Base-by-base conservation (phyloP, 2,797 vertebrate species). In the Syncerus caffer region DNA sequence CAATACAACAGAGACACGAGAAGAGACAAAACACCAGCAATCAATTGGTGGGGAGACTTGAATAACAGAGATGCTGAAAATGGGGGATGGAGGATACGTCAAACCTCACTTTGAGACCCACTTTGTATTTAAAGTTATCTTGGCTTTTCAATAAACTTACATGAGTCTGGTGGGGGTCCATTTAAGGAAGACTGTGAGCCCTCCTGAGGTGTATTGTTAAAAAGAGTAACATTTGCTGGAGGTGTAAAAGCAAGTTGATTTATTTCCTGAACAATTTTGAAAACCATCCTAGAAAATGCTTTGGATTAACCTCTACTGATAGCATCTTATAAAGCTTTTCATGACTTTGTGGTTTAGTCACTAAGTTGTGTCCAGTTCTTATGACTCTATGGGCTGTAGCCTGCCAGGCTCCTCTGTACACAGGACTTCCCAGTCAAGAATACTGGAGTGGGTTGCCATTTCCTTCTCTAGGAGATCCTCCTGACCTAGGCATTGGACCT, bases 221-320 rank as follows among this genome's bases (percentile, higher is more conserved):
- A 80, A 93, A n/a, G 34, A 38, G 67, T 92, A 91, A 85, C 62
- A 62, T 97, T 83, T 92, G 67, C 84, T 23, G 10, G 84, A 83
- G 53, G 78, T 79, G n/a, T 58, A 92, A 82, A 31, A 85, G 25
- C 50, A 91, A 89, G 79, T 84, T 91, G 82, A 85, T 95, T 90
- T 94, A 86, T 60, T 95, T 91, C 13, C 51, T 90, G 84, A 92
- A 92, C n/a, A 97, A 57, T 87, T 87, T 85, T 78, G n/a, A 93
- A 97, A 96, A 93, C 14, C 42, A 87, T 57, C 34, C 42, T 31
- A 96, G 83, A 86, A 96, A 94, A 78, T 0, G 45, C 14, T 96
- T 89, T 57, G 17, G 50, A 78, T 85, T 88, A 84, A 82, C 78
- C 23, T 90, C 47, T 55, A 10, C 38, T 53, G n/a, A 89, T 29